These are phyloP conservation scores for Phthorimaea operculella DNA, from an alignment of 1,140 invertebrate species.

Conservation along the genomic window DNA sequence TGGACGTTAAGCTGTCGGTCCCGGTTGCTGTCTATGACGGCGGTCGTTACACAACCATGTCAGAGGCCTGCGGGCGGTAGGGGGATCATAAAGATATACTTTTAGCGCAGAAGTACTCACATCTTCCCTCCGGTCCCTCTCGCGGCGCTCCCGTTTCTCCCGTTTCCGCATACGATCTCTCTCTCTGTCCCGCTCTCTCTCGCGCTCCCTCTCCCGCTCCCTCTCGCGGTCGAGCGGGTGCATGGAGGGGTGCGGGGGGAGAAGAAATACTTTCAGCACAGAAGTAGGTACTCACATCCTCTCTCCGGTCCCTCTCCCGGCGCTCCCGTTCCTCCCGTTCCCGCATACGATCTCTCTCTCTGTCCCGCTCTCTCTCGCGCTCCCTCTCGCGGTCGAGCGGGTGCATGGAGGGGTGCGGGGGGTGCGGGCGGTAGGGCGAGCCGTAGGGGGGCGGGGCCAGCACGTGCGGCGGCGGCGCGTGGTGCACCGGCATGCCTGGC, in stretches of 20 bases:
- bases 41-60: no score
- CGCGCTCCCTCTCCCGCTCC: slow-evolving; percentile 33
- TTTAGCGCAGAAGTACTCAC: slow-evolving; percentile 24
- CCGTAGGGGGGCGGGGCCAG: slow-evolving; percentile 44
- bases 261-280: no score
- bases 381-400: slow-evolving; percentile 28
- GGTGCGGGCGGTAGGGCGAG: slow-evolving; percentile 33
- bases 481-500: slow-evolving; percentile 34
- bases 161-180: no score
- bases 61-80: no score
- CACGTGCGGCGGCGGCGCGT: slow-evolving; percentile 27
- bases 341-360: slow-evolving; percentile 30
- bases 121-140: no score
- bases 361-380: slow-evolving; percentile 31
- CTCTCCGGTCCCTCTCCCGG: slow-evolving; percentile 38
- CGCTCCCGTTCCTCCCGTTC: slow-evolving; percentile 43
- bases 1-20: no score
- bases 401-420: slow-evolving; percentile 38
- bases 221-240: slow-evolving; percentile 28
- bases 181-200: no score
- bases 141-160: slow-evolving; percentile 30
- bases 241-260: slow-evolving; percentile 41
- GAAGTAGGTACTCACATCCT: slow-evolving; percentile 29
- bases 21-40: no score
- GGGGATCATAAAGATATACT: no score